Percentiles rank a stretch among this genome's conserved stretches.
Evolutionary conservation across 2,113 vertebrate genomes (phyloP).

Genomic region (Setophaga petechia): DNA sequence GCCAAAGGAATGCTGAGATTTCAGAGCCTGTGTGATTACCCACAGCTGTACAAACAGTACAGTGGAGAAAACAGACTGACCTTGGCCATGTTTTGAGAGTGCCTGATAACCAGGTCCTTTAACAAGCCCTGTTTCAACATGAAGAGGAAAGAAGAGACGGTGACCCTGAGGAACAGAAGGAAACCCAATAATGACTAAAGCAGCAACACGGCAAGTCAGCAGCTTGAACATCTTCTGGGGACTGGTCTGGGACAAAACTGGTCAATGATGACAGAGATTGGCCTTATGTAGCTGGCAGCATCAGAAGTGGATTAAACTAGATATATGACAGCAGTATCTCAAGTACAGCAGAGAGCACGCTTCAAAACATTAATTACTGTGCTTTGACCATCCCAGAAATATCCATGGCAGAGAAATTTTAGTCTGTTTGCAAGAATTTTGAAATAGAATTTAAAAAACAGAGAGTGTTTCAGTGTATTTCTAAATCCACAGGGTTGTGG

Average conservation of each 20-base stretch:
- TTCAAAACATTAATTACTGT: neutral
- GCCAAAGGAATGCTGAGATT: conserved; percentile 59
- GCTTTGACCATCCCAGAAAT: neutral
- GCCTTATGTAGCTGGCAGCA: neutral
- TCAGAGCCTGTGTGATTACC: conserved; percentile 52
- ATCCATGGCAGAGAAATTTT: neutral
- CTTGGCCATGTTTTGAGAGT: conserved; percentile 62
- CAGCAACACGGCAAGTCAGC: neutral
- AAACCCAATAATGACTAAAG: conserved; percentile 1
- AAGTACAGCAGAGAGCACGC: neutral
- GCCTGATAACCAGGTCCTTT: conserved; percentile 58
- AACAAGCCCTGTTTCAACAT: conserved; percentile 20
- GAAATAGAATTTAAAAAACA: neutral
- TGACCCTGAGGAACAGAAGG: neutral
- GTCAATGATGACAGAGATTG: neutral
- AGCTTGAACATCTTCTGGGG: neutral
- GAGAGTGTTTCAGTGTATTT: neutral
- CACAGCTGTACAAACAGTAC: conserved; percentile 66
- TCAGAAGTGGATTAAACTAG: neutral
- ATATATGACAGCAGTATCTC: neutral
- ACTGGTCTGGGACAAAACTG: neutral
- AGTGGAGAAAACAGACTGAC: conserved; percentile 59
- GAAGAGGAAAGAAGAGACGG: conserved; percentile 6
- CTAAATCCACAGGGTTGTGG: neutral
- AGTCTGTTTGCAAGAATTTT: neutral